A percentile compares a stretch with the other conserved stretches of the same genome.
phyloP scores from a whole-genome alignment of 1,140 invertebrate genomes.

The Micrasema minimum region DNA sequence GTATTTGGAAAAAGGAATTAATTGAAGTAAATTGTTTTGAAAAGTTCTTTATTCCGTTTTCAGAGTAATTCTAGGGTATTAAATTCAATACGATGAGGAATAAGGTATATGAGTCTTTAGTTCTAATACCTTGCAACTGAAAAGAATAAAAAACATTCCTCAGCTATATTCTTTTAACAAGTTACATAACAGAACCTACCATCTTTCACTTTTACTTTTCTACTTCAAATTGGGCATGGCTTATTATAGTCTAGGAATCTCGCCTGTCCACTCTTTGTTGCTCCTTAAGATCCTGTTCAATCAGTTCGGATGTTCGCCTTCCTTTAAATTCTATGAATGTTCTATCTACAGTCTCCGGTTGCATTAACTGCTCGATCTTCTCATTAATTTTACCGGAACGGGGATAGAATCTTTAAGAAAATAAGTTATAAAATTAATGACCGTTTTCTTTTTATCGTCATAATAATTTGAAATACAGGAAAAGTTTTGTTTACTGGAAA shows the following conservation, averaged over 20 bases:
- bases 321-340: background rate
- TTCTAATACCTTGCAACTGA: too few species aligned
- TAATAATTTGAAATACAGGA: background rate
- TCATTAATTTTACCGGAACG: background rate
- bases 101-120: too few species aligned
- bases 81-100: too few species aligned
- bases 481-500: slow-evolving; percentile 8
- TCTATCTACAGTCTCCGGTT: background rate
- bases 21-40: too few species aligned
- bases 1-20: too few species aligned
- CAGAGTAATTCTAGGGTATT: too few species aligned
- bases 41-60: too few species aligned
- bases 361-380: background rate
- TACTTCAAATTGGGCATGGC: slow-evolving; percentile 24
- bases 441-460: background rate
- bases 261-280: background rate
- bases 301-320: background rate
- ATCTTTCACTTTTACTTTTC: slow-evolving; percentile 11
- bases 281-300: background rate
- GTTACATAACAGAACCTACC: slow-evolving; percentile 28
- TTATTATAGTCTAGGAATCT: background rate
- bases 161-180: background rate
- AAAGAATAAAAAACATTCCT: background rate
- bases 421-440: background rate
- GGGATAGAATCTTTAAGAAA: slow-evolving; percentile 8